Evolutionary conservation across 1,140 invertebrate genomes (phyloP).

Genomic region (Aplysia californica): DNA sequence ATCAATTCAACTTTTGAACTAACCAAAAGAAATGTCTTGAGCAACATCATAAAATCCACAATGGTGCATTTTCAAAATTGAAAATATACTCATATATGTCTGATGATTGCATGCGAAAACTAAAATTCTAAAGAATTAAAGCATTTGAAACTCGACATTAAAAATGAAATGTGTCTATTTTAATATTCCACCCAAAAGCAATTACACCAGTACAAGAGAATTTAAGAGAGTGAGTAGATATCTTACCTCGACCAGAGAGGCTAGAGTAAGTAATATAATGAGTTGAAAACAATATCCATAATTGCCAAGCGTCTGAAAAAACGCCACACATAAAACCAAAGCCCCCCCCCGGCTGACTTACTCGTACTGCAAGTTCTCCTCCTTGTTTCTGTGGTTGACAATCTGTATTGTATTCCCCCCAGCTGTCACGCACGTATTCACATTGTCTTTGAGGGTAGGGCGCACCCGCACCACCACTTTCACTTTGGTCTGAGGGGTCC

Average conservation of each 20-base stretch:
- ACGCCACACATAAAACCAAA: not conserved
- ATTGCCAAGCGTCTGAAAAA: not conserved
- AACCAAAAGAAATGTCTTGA: too few species aligned
- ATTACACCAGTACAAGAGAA: not conserved
- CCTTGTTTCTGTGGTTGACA: constrained; percentile 60
- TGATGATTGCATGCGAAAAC: too few species aligned
- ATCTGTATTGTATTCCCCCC: constrained; percentile 49
- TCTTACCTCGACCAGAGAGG: not conserved
- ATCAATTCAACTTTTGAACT: too few species aligned
- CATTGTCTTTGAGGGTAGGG: constrained; percentile 39
- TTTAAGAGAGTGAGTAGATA: not conserved
- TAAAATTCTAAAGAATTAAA: too few species aligned
- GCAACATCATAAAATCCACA: too few species aligned
- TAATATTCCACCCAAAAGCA: not conserved
- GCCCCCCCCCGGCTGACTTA: constrained; percentile 43
- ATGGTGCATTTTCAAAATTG: too few species aligned
- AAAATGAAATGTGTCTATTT: too few species aligned
- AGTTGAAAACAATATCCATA: not conserved
- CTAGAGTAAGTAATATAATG: not conserved
- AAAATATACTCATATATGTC: too few species aligned
- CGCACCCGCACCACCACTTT: constrained; percentile 56
- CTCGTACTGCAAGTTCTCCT: constrained; percentile 61
- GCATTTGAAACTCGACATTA: too few species aligned
- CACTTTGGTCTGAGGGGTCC: constrained; percentile 26
- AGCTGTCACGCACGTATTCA: constrained; percentile 48